Evolutionary conservation across 2,888 invertebrate genomes (phyloP).

Genomic region (Microplitis manilae): DNA sequence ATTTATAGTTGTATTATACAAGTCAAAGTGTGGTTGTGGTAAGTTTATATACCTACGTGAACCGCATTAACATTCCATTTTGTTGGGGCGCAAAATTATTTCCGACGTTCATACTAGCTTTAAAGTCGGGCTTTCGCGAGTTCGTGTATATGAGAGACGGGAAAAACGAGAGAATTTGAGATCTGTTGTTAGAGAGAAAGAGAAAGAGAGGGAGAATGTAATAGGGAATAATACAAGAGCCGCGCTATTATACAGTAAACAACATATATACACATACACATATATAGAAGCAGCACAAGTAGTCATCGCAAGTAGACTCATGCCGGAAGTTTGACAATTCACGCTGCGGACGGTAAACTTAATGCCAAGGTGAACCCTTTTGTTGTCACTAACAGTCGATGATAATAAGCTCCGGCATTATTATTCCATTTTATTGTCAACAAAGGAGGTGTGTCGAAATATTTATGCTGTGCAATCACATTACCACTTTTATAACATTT

Average conservation of each 20-base stretch:
- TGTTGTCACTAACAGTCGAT: constrained; percentile 40
- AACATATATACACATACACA: background rate
- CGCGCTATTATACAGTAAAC: constrained; percentile 10
- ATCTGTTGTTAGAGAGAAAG: constrained; percentile 2
- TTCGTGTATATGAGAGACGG: background rate
- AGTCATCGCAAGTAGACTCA: constrained; percentile 19
- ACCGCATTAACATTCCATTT: constrained; percentile 63
- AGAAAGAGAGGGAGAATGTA: constrained; percentile 8
- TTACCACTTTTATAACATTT: background rate
- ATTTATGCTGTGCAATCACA: background rate
- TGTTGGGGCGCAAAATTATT: constrained; percentile 59
- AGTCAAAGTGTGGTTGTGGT: constrained; percentile 32
- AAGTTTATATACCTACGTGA: constrained; percentile 52
- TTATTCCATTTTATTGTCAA: constrained; percentile 22
- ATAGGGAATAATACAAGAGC: constrained; percentile 17
- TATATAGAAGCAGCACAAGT: constrained; percentile 19
- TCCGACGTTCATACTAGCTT: constrained; percentile 50
- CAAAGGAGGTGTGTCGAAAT: constrained; percentile 1
- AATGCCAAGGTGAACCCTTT: constrained; percentile 49
- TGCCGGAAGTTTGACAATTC: constrained; percentile 48
- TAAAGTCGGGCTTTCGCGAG: background rate
- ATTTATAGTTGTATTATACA: background rate
- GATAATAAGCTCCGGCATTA: constrained; percentile 21
- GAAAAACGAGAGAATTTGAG: constrained; percentile 8
- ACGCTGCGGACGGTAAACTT: constrained; percentile 32